Evolutionary conservation across 2,888 invertebrate species (phyloP), one percentile per base, ranked within the genome.

Genomic region (Drosophila greeni): DNA sequence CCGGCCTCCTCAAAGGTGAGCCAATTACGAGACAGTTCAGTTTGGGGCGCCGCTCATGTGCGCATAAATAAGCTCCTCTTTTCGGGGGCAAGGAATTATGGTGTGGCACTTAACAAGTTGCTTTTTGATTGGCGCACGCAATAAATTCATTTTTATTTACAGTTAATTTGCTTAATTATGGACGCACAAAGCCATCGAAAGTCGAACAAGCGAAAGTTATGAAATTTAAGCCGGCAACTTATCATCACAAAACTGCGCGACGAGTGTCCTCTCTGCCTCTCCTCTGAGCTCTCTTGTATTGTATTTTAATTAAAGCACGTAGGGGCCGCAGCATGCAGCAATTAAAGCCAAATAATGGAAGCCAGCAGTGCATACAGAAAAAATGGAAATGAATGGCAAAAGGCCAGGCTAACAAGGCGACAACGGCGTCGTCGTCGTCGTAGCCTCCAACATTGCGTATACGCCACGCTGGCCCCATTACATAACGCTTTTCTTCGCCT

Each of bases 331-430:
- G 80, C 72, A 79, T 79, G 80, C 79, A 82, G 82, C 84, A 79
- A 79, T 79, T 84, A 79, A 84, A 79, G 84, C 70, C 79, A 82
- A 79, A 79, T 79, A 84, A 84, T 84, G 75, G 79, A 70, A 76
- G 67, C 77, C 82, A 76, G 72, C 77, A 76, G 74, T 80, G 79
- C 84, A 84, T 82, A 72, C 80, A 42, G n/a, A n/a, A 70, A 84
- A 84, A 83, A 79, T 82, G 82, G 57, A 84, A 84, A 82, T 70
- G 75, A 74, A 79, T 74, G 77, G 66, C 74, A 61, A 70, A 66
- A 53, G 80, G 80, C 76, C 76, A 65, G 75, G 75, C 75, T 79
- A 84, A 84, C 79, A 79, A 79, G 84, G 74, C 80, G 80, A 66
- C 62, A 67, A 43, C 54, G 61, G 23, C 37, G 18, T 12, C 49